phyloP scores from a whole-genome alignment of 2,113 vertebrate species.

The Boleophthalmus pectinirostris region DNA sequence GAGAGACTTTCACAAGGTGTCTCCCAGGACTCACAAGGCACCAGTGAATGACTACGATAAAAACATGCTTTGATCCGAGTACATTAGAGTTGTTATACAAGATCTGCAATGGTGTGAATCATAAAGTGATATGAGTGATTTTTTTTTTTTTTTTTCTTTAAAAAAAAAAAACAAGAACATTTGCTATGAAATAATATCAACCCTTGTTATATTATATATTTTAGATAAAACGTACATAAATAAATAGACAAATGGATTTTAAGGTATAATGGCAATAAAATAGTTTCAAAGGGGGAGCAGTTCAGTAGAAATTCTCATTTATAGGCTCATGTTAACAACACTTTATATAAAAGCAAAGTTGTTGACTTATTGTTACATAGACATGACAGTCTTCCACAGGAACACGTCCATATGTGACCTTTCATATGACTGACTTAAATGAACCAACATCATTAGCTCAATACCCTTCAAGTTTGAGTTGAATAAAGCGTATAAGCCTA shows the following conservation, averaged over 20 bases:
- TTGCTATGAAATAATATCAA: background rate
- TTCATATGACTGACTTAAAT: conserved; percentile 19
- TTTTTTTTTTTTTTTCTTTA: no score
- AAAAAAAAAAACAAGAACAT: background rate
- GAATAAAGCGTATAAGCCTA: conserved; percentile 47
- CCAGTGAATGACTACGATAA: background rate
- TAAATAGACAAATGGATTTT: background rate
- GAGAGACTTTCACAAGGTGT: conserved; percentile 32
- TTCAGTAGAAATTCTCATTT: background rate
- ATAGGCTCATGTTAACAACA: background rate
- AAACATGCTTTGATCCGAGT: background rate
- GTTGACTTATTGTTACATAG: background rate
- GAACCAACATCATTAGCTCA: conserved; percentile 12
- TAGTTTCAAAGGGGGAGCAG: background rate
- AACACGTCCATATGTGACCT: background rate
- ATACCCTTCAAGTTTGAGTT: conserved; percentile 47
- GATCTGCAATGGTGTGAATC: no score
- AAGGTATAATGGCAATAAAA: background rate
- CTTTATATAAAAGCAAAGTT: background rate
- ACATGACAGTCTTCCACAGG: background rate
- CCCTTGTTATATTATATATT: background rate
- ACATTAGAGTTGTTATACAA: no score
- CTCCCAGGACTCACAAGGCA: conserved; percentile 14
- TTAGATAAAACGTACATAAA: background rate
- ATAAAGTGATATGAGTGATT: no score